Evolutionary conservation across 2,113 vertebrate genomes (phyloP).

Genomic region (Gobiocypris rarus): DNA sequence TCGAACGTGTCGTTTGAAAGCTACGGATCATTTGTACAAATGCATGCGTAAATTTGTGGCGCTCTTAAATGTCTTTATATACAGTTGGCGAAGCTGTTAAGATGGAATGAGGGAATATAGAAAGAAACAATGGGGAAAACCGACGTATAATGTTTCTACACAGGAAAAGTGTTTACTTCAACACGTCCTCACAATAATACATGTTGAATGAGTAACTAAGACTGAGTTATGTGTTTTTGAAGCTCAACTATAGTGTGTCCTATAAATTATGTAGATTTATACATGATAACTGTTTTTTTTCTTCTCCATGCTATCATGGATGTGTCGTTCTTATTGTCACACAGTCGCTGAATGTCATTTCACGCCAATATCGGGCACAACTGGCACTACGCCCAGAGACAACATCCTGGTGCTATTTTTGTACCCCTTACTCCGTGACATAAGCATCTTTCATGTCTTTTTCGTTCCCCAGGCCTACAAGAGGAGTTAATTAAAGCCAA

Average conservation of each 20-base stretch:
- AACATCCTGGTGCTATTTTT: slow-evolving; percentile 45
- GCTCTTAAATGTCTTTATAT: slow-evolving; percentile 48
- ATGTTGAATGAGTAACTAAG: slow-evolving; percentile 4
- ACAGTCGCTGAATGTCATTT: slow-evolving; percentile 43
- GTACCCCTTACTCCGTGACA: slow-evolving; percentile 12
- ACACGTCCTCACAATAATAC: not conserved
- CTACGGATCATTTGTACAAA: slow-evolving; percentile 56
- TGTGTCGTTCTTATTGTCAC: slow-evolving; percentile 10
- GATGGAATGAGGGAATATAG: not conserved
- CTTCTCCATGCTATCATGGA: not conserved
- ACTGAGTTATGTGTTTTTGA: not conserved
- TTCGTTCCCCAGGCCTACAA: slow-evolving; percentile 9
- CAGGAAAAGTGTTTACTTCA: not conserved
- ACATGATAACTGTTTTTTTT: not conserved
- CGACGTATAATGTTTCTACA: not conserved
- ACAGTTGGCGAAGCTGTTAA: not conserved
- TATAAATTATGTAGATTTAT: not conserved
- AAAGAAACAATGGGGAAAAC: not conserved
- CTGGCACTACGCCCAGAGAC: slow-evolving; percentile 17
- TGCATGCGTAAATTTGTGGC: slow-evolving; percentile 41
- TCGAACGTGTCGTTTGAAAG: slow-evolving; percentile 53
- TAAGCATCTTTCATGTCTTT: slow-evolving; percentile 47
- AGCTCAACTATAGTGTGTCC: not conserved
- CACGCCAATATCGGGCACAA: not conserved
- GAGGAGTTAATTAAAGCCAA: slow-evolving; percentile 28